These are phyloP conservation scores for Himantopus leucocephalus DNA, from an alignment of 2,113 vertebrate species.

Conservation along the genomic window DNA sequence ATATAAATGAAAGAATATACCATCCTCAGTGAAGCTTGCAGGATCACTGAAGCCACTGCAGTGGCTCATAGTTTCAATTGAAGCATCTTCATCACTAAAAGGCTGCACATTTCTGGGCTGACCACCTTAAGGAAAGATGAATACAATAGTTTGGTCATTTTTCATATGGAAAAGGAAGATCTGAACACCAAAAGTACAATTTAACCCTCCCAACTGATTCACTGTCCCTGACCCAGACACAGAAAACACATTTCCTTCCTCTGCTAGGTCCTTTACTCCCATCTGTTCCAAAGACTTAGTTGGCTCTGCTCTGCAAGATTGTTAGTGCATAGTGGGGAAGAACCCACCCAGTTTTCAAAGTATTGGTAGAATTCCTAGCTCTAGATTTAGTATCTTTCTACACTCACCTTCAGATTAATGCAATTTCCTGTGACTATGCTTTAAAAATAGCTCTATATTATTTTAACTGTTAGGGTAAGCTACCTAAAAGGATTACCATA, in stretches of 20 bases:
- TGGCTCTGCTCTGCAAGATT: neutral
- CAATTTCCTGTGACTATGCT: neutral
- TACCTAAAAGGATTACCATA: neutral
- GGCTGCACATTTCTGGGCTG: constrained; percentile 89
- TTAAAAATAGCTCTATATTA: neutral
- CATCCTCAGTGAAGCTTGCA: constrained; percentile 90
- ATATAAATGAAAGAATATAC: constrained; percentile 62
- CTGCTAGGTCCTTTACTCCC: neutral
- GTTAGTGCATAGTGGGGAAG: neutral
- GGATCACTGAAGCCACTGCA: constrained; percentile 95
- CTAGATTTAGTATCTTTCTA: neutral
- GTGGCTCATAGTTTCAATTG: constrained; percentile 96
- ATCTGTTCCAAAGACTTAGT: neutral
- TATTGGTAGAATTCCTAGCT: neutral
- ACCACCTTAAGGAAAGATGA: constrained; percentile 76
- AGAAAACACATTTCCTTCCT: neutral
- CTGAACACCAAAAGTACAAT: neutral
- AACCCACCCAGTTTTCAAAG: neutral
- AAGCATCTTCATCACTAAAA: constrained; percentile 97
- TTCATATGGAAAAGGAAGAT: neutral
- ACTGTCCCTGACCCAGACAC: neutral
- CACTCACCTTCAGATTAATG: neutral
- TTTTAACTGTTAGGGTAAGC: neutral
- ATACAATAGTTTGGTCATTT: neutral
- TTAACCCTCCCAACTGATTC: neutral